Conservation (phyloP, 2,797 vertebrate species). For the Gambelia wislizenii region DNA sequence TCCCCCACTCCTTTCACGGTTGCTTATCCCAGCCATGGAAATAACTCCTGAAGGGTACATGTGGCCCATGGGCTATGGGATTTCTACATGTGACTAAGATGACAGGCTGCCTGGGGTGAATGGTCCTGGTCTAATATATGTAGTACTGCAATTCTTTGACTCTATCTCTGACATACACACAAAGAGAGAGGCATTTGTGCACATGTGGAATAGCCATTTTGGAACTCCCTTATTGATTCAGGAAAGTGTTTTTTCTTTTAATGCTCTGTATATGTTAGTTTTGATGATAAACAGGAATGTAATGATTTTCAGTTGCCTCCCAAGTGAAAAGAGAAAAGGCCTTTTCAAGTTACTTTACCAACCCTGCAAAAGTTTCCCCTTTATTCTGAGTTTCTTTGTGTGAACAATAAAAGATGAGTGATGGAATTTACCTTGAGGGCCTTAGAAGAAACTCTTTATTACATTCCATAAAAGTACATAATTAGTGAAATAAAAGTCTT, state of each 20-base stretch:
- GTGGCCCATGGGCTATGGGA: too few relatives aligned
- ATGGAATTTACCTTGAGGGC: background rate
- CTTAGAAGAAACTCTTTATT: background rate
- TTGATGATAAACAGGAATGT: background rate
- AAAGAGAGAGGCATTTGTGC: background rate
- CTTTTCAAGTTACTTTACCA: conserved; percentile 5
- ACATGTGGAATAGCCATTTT: background rate
- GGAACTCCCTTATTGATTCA: background rate
- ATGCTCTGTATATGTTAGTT: background rate
- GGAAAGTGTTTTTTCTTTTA: background rate
- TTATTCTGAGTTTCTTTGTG: background rate
- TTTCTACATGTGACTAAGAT: too few relatives aligned
- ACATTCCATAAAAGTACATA: conserved; percentile 1
- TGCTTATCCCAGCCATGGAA: too few relatives aligned
- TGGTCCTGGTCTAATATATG: too few relatives aligned
- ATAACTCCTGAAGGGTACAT: too few relatives aligned
- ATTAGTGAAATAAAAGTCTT: conserved; percentile 20
- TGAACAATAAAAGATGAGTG: background rate
- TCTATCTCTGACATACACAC: background rate
- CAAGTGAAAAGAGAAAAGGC: background rate
- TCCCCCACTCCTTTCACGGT: background rate
- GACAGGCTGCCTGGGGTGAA: too few relatives aligned
- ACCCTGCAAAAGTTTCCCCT: conserved; percentile 16
- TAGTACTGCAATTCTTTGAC: too few relatives aligned
- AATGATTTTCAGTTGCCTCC: background rate